A percentile compares a stretch with the other conserved stretches of the same genome.
Conservation (phyloP, 2,888 invertebrate species). For the Erannis defoliaria region DNA sequence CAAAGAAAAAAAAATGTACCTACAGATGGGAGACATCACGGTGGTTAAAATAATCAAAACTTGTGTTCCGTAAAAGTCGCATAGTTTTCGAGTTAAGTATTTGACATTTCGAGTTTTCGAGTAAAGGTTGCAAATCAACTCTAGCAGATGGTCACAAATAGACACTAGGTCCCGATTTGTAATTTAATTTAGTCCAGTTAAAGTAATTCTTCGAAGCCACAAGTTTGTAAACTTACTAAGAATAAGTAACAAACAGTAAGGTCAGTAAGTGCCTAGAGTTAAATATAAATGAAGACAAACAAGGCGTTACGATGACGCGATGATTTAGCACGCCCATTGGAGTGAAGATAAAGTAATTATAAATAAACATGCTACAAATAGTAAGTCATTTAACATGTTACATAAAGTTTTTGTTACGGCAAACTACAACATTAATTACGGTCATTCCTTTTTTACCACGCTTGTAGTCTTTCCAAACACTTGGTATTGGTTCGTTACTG, state of each 20-base stretch:
- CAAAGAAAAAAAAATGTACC: too few relatives aligned
- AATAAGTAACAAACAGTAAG: slow-evolving; percentile 11
- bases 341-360: slow-evolving; percentile 28
- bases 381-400: slow-evolving; percentile 21
- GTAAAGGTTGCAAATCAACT: too few relatives aligned
- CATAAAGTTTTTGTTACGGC: slow-evolving; percentile 22
- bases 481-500: too few relatives aligned
- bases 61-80: too few relatives aligned
- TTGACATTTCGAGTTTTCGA: too few relatives aligned
- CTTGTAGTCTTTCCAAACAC: slow-evolving; percentile 26
- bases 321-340: slow-evolving; percentile 26
- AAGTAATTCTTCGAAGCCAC: slow-evolving; percentile 19
- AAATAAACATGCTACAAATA: slow-evolving; percentile 29
- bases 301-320: slow-evolving; percentile 27
- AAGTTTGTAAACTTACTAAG: slow-evolving; percentile 23
- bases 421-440: slow-evolving; percentile 13
- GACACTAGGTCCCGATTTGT: not conserved
- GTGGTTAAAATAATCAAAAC: too few relatives aligned
- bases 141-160: too few relatives aligned
- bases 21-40: too few relatives aligned
- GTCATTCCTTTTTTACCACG: slow-evolving; percentile 11
- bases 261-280: slow-evolving; percentile 3
- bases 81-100: too few relatives aligned
- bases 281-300: slow-evolving; percentile 27
- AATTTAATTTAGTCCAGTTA: not conserved